These are phyloP conservation scores for Scleropages formosus DNA, from an alignment of 2,797 vertebrate genomes.

Conservation along the genomic window DNA sequence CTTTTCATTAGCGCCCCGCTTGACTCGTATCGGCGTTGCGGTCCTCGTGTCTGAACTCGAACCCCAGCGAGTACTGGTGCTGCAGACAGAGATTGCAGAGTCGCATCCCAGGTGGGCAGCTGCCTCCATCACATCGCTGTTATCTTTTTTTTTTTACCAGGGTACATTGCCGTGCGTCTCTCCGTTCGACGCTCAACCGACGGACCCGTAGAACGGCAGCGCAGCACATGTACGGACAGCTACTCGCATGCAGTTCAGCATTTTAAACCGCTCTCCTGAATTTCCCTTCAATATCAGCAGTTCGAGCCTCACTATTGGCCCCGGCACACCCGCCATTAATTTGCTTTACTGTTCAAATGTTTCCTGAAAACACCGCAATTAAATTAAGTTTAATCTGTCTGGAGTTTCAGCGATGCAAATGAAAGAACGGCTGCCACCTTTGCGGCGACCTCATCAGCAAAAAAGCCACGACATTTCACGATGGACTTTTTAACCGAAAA, in stretches of 20 bases:
- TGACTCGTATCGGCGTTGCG: background rate
- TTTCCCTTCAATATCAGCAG: slow-evolving; percentile 4
- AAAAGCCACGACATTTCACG: slow-evolving; percentile 15
- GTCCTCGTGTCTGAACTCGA: background rate
- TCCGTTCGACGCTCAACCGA: no score
- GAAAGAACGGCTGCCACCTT: slow-evolving; percentile 10
- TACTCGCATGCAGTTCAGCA: no score
- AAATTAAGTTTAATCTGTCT: slow-evolving; percentile 51
- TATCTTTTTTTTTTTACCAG: no score
- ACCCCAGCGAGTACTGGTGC: no score
- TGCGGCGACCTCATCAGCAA: slow-evolving; percentile 13
- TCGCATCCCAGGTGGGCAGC: no score
- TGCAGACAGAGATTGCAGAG: no score
- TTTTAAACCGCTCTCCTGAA: background rate
- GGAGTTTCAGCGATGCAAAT: slow-evolving; percentile 33
- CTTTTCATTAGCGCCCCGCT: no score
- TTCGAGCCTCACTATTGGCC: background rate
- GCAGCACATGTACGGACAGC: no score
- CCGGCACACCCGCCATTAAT: slow-evolving; percentile 43
- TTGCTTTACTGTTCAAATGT: slow-evolving; percentile 46
- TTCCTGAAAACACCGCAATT: slow-evolving; percentile 44
- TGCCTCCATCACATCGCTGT: no score
- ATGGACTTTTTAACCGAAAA: slow-evolving; percentile 12
- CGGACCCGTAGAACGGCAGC: no score
- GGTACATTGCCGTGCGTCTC: no score